Percentiles rank a stretch among this genome's conserved stretches.
phyloP scores from a whole-genome alignment of 2,888 invertebrate genomes.

The Lutraria lutraria region DNA sequence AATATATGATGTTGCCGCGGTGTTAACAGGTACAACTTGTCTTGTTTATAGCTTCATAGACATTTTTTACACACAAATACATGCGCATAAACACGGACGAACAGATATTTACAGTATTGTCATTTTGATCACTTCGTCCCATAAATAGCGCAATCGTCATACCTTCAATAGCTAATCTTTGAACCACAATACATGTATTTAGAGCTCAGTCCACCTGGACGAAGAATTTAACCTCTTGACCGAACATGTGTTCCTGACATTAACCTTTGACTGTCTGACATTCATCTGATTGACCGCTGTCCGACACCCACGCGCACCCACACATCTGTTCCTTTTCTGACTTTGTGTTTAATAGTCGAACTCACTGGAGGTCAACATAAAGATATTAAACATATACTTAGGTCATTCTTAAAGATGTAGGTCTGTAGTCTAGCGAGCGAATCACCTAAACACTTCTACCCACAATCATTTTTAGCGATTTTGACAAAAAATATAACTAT shows the following conservation, averaged over 20 bases:
- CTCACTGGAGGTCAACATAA: background rate
- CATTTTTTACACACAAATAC: too few species aligned
- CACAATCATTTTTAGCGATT: too few species aligned
- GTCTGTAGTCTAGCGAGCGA: too few species aligned
- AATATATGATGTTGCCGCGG: too few species aligned
- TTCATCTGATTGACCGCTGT: background rate
- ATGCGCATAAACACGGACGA: too few species aligned
- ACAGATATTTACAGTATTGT: background rate
- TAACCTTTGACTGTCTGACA: background rate
- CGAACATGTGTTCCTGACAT: background rate
- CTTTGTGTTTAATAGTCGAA: too few species aligned
- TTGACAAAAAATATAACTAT: too few species aligned
- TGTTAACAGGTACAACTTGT: too few species aligned
- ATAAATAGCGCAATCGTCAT: background rate
- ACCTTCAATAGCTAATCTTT: background rate
- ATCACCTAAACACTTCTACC: too few species aligned
- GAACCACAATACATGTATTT: too few species aligned
- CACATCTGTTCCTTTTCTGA: background rate
- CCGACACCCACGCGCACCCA: constrained; percentile 16
- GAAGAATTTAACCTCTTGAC: background rate
- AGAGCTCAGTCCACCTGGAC: background rate
- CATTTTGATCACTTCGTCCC: background rate
- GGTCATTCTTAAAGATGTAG: too few species aligned
- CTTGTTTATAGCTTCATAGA: too few species aligned
- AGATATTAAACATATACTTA: background rate